phyloP scores from a whole-genome alignment of 2,888 invertebrate species.

The Nematopogon swammerdamellus region DNA sequence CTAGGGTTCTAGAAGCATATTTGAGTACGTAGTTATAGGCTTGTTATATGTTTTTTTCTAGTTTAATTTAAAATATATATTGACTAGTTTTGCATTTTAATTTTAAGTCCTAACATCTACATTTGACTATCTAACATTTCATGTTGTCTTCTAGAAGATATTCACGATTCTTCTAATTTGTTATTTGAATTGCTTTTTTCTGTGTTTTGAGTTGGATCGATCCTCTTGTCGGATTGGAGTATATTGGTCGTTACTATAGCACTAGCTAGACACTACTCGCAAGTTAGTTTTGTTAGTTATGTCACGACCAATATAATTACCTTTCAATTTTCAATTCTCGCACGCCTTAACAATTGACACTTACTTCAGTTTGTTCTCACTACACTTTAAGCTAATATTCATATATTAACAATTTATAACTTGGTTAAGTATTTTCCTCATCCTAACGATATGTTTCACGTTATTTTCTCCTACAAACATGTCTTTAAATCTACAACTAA shows the following conservation, averaged over 20 bases:
- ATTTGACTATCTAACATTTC: constrained; percentile 46
- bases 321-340: neutral
- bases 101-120: constrained; percentile 22
- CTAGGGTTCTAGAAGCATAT: neutral
- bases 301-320: neutral
- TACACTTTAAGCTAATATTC: constrained; percentile 17
- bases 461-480: constrained; percentile 33
- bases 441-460: constrained; percentile 53
- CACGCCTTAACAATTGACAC: constrained; percentile 9
- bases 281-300: too few relatives aligned
- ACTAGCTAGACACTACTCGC: too few relatives aligned
- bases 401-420: constrained; percentile 17
- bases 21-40: constrained; percentile 12
- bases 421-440: constrained; percentile 21
- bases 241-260: too few relatives aligned
- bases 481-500: constrained; percentile 25
- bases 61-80: constrained; percentile 7
- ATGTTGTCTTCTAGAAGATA: constrained; percentile 24
- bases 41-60: constrained; percentile 19
- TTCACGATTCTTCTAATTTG: constrained; percentile 16
- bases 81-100: neutral
- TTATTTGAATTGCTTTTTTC: neutral
- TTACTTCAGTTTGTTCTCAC: constrained; percentile 5
- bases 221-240: too few relatives aligned
- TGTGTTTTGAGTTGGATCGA: neutral